Evolutionary conservation across 2,113 vertebrate species (phyloP), one percentile per base, ranked within the genome.

Genomic region (Taurulus bubalis): DNA sequence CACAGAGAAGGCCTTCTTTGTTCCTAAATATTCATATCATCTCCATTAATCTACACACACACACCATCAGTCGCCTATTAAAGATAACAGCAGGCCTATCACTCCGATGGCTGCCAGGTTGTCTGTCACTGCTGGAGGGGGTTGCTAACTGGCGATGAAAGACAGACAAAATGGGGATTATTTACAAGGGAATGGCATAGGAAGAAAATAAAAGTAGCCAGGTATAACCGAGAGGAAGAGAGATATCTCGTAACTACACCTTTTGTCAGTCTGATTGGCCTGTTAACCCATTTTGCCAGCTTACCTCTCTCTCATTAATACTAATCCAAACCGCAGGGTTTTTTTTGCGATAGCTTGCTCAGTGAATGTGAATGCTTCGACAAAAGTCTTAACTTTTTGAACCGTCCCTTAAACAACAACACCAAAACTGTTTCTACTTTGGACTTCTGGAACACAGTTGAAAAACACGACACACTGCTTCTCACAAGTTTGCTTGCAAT

Each of bases 71-170:
- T n/a, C n/a, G n/a, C n/a, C n/a, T n/a, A n/a, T n/a, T n/a, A n/a
- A n/a, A 59, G 75, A 79, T 69, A 74, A 79, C 38, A 70, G 71
- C 58, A 53, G 64, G 47, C 22, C 34, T 47, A 63, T 69, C 75
- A 49, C 12, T 55, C 11, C 1, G 30, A 70, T 56, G 65, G 58
- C 42, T 67, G 59, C 62, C 73, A 68, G 83, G 56, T 77, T 56
- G 6, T 77, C 63, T 77, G 71, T 81, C 78, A 77, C 28, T 73
- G 73, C 40, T 49, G 73, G 36, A 36, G 49, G 40, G 59, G 51
- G 5, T 71, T n/a, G n/a, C n/a, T n/a, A n/a, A n/a, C n/a, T n/a
- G 36, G 28, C 2, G 55, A 24, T 77, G 69, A 64, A 55, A 55
- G 58, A 55, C 16, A 66, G 56, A 60, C 63, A 67, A 32, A 53